These are phyloP conservation scores for Coptodon rendalli DNA, from an alignment of 2,113 vertebrate species.

Conservation along the genomic window DNA sequence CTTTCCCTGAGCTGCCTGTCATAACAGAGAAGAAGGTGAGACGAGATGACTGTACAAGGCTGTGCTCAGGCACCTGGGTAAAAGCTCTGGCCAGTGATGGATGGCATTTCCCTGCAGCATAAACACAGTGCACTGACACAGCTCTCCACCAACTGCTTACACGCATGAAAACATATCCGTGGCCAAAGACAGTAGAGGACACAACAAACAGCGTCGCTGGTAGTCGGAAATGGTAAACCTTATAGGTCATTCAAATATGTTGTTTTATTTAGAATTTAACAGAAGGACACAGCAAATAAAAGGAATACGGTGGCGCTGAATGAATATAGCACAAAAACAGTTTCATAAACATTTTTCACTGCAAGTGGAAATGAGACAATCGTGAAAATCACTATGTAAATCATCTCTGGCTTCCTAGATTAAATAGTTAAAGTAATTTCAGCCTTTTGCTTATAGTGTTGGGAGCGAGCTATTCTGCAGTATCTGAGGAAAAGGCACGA, in stretches of 20 bases:
- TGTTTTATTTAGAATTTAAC: background rate
- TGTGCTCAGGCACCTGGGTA: constrained; percentile 41
- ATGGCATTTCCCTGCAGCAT: constrained; percentile 48
- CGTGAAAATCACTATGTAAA: background rate
- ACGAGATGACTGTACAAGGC: constrained; percentile 42
- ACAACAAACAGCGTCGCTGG: background rate
- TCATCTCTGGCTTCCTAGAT: background rate
- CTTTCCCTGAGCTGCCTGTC: constrained; percentile 18
- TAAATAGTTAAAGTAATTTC: background rate
- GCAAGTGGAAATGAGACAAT: background rate
- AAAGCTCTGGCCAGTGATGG: constrained; percentile 40
- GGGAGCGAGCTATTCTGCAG: background rate
- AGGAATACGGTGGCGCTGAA: background rate
- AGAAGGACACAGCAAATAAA: background rate
- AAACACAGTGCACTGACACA: constrained; percentile 31
- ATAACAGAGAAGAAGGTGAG: constrained; percentile 9
- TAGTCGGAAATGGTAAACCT: background rate
- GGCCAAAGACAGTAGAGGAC: background rate
- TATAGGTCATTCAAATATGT: background rate
- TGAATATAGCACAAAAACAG: background rate
- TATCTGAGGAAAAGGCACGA: background rate
- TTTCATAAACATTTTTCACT: background rate
- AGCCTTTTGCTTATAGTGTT: background rate
- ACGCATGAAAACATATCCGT: constrained; percentile 25
- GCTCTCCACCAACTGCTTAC: constrained; percentile 36